phyloP scores from a whole-genome alignment of 1,140 invertebrate genomes.

The Drosophila sulfurigaster region DNA sequence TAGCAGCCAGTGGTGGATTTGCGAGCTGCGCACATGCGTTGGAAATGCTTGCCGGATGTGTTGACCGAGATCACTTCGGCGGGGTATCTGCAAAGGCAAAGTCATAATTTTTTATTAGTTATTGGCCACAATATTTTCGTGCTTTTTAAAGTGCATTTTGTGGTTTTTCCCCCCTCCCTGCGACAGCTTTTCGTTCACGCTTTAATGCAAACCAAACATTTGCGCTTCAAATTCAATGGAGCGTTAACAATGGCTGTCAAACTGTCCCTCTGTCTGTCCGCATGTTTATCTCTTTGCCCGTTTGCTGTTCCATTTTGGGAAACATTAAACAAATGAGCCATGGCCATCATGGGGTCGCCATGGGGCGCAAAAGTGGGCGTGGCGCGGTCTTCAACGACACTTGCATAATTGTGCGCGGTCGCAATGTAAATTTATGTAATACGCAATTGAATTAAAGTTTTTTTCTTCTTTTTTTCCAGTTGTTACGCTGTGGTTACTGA shows the following conservation, averaged over 20 bases:
- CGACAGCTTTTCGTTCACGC: slow-evolving; percentile 52
- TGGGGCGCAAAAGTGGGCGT: slow-evolving; percentile 9
- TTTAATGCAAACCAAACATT: slow-evolving; percentile 66
- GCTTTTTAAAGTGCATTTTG: slow-evolving; percentile 67
- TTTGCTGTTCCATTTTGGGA: slow-evolving; percentile 56
- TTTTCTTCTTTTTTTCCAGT: slow-evolving; percentile 55
- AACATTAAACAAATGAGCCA: slow-evolving; percentile 68
- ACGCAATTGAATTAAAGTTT: slow-evolving; percentile 76
- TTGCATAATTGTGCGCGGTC: slow-evolving; percentile 75
- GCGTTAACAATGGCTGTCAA: slow-evolving; percentile 53
- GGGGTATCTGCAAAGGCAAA: slow-evolving; percentile 88
- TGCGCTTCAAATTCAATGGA: slow-evolving; percentile 65
- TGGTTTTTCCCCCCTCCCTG: slow-evolving; percentile 36
- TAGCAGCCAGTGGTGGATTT: slow-evolving; percentile 89
- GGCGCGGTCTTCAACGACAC: slow-evolving; percentile 55
- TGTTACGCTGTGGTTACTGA: slow-evolving; percentile 29
- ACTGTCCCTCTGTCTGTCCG: slow-evolving; percentile 1
- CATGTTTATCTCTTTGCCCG: slow-evolving; percentile 13
- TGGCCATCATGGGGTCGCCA: slow-evolving; percentile 38
- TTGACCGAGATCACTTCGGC: slow-evolving; percentile 95
- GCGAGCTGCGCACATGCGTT: slow-evolving; percentile 93
- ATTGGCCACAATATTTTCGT: slow-evolving; percentile 6
- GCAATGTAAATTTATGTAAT: slow-evolving; percentile 74
- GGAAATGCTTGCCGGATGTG: slow-evolving; percentile 93
- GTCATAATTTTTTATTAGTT: slow-evolving; percentile 15